Evolutionary conservation across 2,888 invertebrate genomes (phyloP).

Genomic region (Nomada fucata): DNA sequence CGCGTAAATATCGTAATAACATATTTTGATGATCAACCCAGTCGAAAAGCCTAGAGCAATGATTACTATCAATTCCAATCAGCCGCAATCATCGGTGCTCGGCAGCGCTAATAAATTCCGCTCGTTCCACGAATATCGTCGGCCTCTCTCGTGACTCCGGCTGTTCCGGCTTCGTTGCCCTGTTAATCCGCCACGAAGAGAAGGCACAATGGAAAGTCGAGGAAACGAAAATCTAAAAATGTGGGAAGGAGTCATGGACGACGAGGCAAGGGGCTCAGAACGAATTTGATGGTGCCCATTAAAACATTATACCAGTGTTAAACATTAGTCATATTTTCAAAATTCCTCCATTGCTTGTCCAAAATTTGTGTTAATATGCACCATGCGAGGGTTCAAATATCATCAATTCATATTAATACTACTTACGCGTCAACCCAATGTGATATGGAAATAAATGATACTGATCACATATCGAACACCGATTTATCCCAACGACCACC

Average conservation of each 20-base stretch:
- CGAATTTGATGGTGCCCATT: too few species aligned
- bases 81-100: slow-evolving; percentile 43
- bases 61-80: slow-evolving; percentile 55
- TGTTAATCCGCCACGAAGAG: slow-evolving; percentile 42
- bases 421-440: slow-evolving; percentile 2
- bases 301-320: too few species aligned
- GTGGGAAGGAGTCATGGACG: slow-evolving; percentile 29
- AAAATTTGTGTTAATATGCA: too few species aligned
- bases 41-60: slow-evolving; percentile 23
- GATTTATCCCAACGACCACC: too few species aligned
- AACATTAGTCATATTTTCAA: too few species aligned
- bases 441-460: too few species aligned
- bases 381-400: too few species aligned
- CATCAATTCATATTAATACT: not conserved
- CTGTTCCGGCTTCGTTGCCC: slow-evolving; percentile 25
- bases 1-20: slow-evolving; percentile 42
- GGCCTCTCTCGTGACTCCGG: slow-evolving; percentile 30
- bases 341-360: too few species aligned
- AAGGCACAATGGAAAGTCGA: slow-evolving; percentile 8
- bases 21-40: slow-evolving; percentile 27
- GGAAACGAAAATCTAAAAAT: slow-evolving; percentile 20
- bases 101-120: slow-evolving; percentile 57
- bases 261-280: slow-evolving; percentile 11
- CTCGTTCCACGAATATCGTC: slow-evolving; percentile 38
- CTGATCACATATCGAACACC: too few species aligned